Evolutionary conservation across 1,140 invertebrate species (phyloP).

Genomic region (Polyergus mexicanus): DNA sequence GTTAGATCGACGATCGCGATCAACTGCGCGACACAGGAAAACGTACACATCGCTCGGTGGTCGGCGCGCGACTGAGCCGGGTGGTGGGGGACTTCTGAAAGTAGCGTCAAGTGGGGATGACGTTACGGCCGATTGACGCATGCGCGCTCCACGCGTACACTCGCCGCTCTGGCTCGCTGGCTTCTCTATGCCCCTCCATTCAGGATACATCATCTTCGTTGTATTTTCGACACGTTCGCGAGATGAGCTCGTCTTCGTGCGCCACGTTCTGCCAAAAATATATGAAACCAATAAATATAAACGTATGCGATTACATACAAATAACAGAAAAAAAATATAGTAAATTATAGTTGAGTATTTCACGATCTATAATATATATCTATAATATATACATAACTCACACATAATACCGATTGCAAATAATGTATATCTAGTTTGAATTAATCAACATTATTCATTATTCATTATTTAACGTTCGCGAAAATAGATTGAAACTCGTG

Average conservation of each 20-base stretch:
- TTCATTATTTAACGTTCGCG: background rate
- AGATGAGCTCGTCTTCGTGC: conserved; percentile 30
- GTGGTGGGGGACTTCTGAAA: conserved; percentile 73
- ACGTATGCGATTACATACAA: background rate
- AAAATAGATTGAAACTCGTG: too few relatives aligned
- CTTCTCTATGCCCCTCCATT: background rate
- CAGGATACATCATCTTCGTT: background rate
- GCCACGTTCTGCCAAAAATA: background rate
- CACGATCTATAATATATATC: background rate
- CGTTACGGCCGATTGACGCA: conserved; percentile 70
- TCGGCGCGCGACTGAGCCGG: conserved; percentile 79
- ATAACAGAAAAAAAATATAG: background rate
- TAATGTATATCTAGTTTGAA: too few relatives aligned
- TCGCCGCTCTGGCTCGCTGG: too few relatives aligned
- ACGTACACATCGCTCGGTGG: conserved; percentile 63
- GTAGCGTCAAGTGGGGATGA: conserved; percentile 67
- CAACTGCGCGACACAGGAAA: too few relatives aligned
- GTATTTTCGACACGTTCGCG: conserved; percentile 16
- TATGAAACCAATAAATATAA: background rate
- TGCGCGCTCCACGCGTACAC: conserved; percentile 40
- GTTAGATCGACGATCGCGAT: background rate
- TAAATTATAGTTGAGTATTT: background rate
- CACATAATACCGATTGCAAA: too few relatives aligned
- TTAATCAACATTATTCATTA: background rate
- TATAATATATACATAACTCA: background rate